Base-by-base conservation (phyloP, 2,113 vertebrate genomes). In the Lota lota region DNA sequence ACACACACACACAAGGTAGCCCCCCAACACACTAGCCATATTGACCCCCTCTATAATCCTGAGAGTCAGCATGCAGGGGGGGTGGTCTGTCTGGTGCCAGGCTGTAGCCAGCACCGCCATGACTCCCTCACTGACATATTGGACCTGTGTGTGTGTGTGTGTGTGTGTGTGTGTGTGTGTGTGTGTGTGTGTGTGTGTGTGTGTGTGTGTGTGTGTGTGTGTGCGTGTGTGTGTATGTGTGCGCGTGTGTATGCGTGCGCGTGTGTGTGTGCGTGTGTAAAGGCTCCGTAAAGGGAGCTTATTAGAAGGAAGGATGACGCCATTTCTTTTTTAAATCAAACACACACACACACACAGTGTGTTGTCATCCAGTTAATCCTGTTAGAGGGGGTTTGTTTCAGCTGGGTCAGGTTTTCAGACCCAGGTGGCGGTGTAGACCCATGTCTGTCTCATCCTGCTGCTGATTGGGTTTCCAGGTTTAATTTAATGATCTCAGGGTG, bases 21-120 rank as follows among this genome's bases (percentile, higher is more conserved):
- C 5, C 51, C 60, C 63, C 62, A 22, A 24, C 60, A 28, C 65
- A 61, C 66, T 14, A 28, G 56, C 50, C 47, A 73, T 69, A 66
- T 6, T 2, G 33, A 47, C 77, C 79, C 78, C 76, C 14, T 81
- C 81, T 78, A 79, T 91, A 92, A 92, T 91, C 90, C 89, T 77
- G 85, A 82, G 83, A 79, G 88, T 92, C 87, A 90, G 86, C 86
- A 89, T 73, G 79, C 77, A 70, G 87, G 69, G 84, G 66, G 80
- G 82, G 77, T 20, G 84, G 86, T 82, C 87, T 86, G 88, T 90
- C 85, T 90, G 84, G 88, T 87, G 84, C 88, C 84, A 82, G 88
- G 85, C 85, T 50, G 86, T 78, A 76, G 74, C 82, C 79, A 73
- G 89, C 79, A 86, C 89, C 51, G 69, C 61, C 76, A 79, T 79